Conservation (phyloP, 2,797 vertebrate species). For the Sebastes paucispinis region DNA sequence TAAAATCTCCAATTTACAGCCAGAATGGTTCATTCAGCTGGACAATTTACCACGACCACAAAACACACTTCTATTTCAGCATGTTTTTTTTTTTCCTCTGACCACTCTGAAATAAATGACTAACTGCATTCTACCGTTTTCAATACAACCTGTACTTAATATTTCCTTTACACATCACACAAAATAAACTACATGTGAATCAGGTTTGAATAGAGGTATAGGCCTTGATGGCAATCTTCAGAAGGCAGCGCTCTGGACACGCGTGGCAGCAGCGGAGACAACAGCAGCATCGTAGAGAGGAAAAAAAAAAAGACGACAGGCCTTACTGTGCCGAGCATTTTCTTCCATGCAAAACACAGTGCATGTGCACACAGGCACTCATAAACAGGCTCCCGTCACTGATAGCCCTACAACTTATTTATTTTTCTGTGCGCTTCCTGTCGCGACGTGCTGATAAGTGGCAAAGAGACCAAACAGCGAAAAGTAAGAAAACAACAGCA, state of each 20-base stretch:
- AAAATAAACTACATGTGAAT: slow-evolving; percentile 17
- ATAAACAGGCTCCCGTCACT: slow-evolving; percentile 69
- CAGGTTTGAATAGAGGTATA: slow-evolving; percentile 21
- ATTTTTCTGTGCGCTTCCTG: slow-evolving; percentile 72
- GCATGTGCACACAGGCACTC: slow-evolving; percentile 46
- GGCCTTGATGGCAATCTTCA: slow-evolving; percentile 56
- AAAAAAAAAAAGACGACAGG: slow-evolving; percentile 40
- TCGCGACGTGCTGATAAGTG: slow-evolving; percentile 81
- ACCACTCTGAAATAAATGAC: slow-evolving; percentile 22
- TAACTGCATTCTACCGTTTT: slow-evolving; percentile 8
- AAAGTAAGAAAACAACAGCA: slow-evolving; percentile 82
- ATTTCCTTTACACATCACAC: slow-evolving; percentile 6
- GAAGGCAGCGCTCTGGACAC: slow-evolving; percentile 55
- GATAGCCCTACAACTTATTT: slow-evolving; percentile 74
- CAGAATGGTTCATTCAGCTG: background rate
- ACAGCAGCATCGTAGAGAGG: slow-evolving; percentile 27
- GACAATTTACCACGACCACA: slow-evolving; percentile 25
- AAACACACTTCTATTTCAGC: slow-evolving; percentile 15
- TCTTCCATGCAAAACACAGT: slow-evolving; percentile 52
- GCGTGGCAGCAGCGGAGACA: slow-evolving; percentile 51
- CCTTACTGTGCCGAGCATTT: slow-evolving; percentile 55
- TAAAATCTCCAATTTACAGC: slow-evolving; percentile 22
- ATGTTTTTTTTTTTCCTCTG: slow-evolving; percentile 13
- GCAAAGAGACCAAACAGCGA: slow-evolving; percentile 75
- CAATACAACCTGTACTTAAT: slow-evolving; percentile 9